Conservation (phyloP, 2,888 invertebrate genomes). For the Pachydiplax longipennis region DNA sequence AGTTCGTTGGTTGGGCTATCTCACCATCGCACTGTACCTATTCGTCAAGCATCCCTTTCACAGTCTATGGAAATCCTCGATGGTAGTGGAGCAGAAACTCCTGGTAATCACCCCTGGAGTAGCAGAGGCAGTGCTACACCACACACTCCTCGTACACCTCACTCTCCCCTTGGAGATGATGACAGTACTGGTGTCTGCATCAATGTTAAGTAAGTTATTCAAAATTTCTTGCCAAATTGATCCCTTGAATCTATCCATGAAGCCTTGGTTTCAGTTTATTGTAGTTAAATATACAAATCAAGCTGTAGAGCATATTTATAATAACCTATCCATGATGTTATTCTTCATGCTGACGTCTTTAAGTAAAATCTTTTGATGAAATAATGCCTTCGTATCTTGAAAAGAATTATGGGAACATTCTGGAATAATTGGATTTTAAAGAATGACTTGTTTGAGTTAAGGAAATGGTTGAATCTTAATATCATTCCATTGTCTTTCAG, state of each 20-base stretch:
- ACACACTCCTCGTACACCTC: constrained; percentile 58
- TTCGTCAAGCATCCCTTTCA: constrained; percentile 49
- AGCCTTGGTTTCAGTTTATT: neutral
- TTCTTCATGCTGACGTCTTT: too few species aligned
- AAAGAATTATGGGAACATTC: too few species aligned
- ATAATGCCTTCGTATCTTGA: too few species aligned
- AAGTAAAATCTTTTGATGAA: too few species aligned
- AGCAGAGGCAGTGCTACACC: constrained; percentile 28
- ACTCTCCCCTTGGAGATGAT: constrained; percentile 56
- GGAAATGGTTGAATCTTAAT: too few species aligned
- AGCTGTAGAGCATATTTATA: too few species aligned
- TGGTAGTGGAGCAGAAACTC: constrained; percentile 53
- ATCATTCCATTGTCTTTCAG: too few species aligned
- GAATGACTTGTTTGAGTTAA: too few species aligned
- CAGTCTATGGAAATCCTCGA: constrained; percentile 54
- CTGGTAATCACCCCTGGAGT: constrained; percentile 56
- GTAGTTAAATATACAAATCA: too few species aligned
- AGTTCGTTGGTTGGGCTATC: constrained; percentile 46
- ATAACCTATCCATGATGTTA: too few species aligned
- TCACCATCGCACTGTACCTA: neutral
- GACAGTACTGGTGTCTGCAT: constrained; percentile 49
- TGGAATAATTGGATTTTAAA: too few species aligned
- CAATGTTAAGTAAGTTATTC: constrained; percentile 54
- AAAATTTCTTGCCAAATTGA: constrained; percentile 28
- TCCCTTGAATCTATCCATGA: neutral